phyloP scores from a whole-genome alignment of 2,888 invertebrate species.

The Diaperis boleti region DNA sequence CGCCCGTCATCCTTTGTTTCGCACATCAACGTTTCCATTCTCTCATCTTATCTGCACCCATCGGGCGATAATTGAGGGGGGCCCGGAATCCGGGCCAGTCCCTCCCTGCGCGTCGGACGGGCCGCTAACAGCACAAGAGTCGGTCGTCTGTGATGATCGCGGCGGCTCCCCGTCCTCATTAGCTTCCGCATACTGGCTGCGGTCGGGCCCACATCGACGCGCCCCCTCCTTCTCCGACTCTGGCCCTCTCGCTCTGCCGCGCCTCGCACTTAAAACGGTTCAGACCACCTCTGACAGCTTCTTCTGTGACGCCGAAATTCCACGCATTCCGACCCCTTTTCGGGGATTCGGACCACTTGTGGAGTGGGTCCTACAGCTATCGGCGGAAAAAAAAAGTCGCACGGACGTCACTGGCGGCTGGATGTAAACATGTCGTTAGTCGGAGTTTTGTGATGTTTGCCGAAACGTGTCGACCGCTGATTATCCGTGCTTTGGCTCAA shows the following conservation, averaged over 20 bases:
- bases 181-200: constrained; percentile 55
- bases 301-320: constrained; percentile 42
- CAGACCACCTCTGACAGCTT: constrained; percentile 42
- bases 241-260: constrained; percentile 21
- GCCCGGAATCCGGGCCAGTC: neutral
- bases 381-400: neutral
- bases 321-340: constrained; percentile 29
- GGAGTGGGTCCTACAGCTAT: neutral
- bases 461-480: neutral
- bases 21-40: neutral
- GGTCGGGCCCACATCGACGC: constrained; percentile 42
- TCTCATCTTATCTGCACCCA: neutral
- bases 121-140: constrained; percentile 43
- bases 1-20: neutral
- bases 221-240: constrained; percentile 18
- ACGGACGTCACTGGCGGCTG: neutral
- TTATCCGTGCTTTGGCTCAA: constrained; percentile 3
- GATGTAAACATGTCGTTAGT: constrained; percentile 4
- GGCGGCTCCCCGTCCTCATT: constrained; percentile 54
- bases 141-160: constrained; percentile 52
- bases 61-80: neutral
- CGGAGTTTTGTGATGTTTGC: constrained; percentile 5
- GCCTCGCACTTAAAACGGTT: constrained; percentile 24
- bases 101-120: constrained; percentile 29
- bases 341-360: neutral